These are phyloP conservation scores for Pachymerium ferrugineum DNA, from an alignment of 2,888 invertebrate species.

Conservation along the genomic window DNA sequence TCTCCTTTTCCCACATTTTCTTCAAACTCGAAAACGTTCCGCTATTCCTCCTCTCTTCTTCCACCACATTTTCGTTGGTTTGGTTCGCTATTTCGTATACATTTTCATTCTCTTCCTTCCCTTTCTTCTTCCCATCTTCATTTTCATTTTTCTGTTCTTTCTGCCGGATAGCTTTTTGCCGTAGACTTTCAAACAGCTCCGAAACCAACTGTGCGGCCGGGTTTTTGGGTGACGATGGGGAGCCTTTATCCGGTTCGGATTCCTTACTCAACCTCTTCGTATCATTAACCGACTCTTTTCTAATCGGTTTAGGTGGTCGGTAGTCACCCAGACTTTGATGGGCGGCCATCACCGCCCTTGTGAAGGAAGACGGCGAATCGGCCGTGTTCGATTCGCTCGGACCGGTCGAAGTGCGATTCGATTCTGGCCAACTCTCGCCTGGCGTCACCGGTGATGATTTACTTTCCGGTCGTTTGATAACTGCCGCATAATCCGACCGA, in stretches of 20 bases:
- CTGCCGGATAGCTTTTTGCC: constrained; percentile 55
- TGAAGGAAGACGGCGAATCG: constrained; percentile 17
- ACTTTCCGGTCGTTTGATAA: constrained; percentile 27
- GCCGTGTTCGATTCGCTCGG: constrained; percentile 12
- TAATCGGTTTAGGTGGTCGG: constrained; percentile 27
- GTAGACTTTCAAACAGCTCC: constrained; percentile 77
- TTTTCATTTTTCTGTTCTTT: neutral
- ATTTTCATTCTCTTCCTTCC: neutral
- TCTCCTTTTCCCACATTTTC: constrained; percentile 76
- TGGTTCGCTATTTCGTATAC: neutral
- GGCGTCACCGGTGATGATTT: constrained; percentile 19
- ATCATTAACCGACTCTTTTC: neutral
- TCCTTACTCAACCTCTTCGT: constrained; percentile 18
- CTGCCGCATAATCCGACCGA: constrained; percentile 29
- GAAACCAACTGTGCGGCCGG: constrained; percentile 74
- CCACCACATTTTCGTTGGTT: constrained; percentile 39
- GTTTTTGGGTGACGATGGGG: constrained; percentile 38
- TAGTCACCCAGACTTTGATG: constrained; percentile 25
- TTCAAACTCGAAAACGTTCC: constrained; percentile 89
- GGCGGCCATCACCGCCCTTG: constrained; percentile 28
- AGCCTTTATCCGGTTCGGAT: constrained; percentile 20
- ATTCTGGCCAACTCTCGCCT: neutral
- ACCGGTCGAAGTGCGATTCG: neutral
- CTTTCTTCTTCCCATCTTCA: neutral
- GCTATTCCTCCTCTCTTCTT: constrained; percentile 68